These are phyloP conservation scores for Bubo bubo DNA, from an alignment of 2,113 vertebrate species.

Conservation along the genomic window DNA sequence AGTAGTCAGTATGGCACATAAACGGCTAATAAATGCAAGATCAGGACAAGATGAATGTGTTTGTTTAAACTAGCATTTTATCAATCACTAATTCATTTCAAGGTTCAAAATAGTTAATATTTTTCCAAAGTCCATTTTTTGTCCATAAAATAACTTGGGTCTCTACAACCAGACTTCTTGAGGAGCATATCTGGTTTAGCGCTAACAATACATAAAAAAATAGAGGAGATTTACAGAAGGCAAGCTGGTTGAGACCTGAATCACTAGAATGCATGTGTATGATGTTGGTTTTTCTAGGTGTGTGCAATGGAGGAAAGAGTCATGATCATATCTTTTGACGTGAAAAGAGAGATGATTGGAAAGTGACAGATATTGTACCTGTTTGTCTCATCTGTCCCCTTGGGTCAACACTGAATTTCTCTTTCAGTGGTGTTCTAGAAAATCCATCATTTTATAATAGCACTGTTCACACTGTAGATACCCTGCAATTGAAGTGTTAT, in stretches of 20 bases:
- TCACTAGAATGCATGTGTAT: background rate
- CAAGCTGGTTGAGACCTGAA: background rate
- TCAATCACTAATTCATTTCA: background rate
- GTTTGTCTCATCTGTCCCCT: background rate
- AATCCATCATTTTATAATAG: constrained; percentile 10
- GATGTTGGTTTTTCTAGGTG: background rate
- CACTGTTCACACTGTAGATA: background rate
- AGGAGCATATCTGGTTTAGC: background rate
- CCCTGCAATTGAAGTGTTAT: background rate
- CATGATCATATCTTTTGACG: background rate
- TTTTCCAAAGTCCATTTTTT: background rate
- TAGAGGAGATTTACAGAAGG: background rate
- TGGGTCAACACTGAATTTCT: background rate
- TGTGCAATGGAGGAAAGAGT: background rate
- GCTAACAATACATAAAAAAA: background rate
- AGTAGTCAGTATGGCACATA: background rate
- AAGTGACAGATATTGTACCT: background rate
- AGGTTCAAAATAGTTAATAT: background rate
- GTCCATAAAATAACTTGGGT: background rate
- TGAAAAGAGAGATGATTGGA: background rate
- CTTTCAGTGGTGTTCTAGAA: background rate
- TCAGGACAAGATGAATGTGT: background rate
- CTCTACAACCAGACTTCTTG: background rate
- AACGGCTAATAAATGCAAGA: background rate
- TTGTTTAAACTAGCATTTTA: background rate